These are phyloP conservation scores for Gerris lacustris DNA, from an alignment of 2,888 invertebrate species.

Conservation along the genomic window DNA sequence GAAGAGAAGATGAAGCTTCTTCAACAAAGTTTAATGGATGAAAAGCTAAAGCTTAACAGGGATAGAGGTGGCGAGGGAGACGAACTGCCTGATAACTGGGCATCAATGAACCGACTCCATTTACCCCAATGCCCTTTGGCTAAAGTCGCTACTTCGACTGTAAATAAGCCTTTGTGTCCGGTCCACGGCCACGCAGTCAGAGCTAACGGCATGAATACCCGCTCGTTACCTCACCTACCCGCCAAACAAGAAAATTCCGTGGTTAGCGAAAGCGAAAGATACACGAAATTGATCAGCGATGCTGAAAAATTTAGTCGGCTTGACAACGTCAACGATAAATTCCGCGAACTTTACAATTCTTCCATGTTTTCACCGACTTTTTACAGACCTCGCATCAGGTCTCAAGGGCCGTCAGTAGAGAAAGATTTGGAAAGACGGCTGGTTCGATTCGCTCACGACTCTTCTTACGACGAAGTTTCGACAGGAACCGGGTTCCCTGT, in stretches of 20 bases:
- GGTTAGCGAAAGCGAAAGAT: neutral
- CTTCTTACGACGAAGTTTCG: neutral
- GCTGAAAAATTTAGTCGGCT: neutral
- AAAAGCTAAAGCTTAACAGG: neutral
- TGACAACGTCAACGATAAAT: neutral
- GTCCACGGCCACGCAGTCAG: neutral
- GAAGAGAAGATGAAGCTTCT: neutral
- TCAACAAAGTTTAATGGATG: neutral
- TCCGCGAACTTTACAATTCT: neutral
- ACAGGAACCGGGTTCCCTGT: too few relatives aligned
- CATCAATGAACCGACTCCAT: slow-evolving; percentile 4
- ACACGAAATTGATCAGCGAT: neutral
- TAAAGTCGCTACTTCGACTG: neutral
- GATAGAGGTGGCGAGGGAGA: neutral
- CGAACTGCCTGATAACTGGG: slow-evolving; percentile 1
- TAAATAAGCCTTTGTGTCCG: neutral
- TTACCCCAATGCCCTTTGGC: slow-evolving; percentile 6
- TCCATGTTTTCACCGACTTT: neutral
- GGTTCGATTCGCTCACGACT: neutral
- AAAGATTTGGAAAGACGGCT: neutral
- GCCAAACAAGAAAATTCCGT: neutral
- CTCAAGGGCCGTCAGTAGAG: neutral
- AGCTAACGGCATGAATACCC: neutral
- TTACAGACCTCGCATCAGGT: neutral
- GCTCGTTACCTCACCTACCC: neutral